Evolutionary conservation across 2,888 invertebrate genomes (phyloP), one percentile per base, ranked within the genome.

Genomic region (Strigamia transsilvanica): DNA sequence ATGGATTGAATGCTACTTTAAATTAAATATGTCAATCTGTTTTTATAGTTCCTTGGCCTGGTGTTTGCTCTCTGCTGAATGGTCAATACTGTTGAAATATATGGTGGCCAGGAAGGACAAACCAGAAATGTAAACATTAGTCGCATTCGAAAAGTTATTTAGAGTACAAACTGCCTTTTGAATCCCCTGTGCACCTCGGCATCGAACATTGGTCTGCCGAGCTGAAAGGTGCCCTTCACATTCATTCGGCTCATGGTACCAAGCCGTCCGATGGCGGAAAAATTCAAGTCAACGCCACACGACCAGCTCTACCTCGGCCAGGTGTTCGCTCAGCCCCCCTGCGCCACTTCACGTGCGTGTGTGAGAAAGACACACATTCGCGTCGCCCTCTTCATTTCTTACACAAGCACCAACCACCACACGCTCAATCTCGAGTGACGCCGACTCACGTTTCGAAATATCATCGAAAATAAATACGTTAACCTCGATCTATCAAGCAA

Each of bases 191-290:
- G 61, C 61, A 61, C 61, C 61, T 61, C 23, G 61, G 7, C 51
- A 3, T 51, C 12, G 51, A 51, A 51, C 12, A 51, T 0, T 18
- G 51, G 51, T 15, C 51, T n/a, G 51, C 51, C 61, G 23, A 21
- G 61, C 23, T 61, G 3, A 61, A 61, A 61, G 61, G 61, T 61
- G 61, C n/a, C 6, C 61, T 38, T 6, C 38, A 38, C 2, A n/a
- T 61, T 61, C 61, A 61, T 15, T 46, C 38, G 38, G 46, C 15
- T n/a, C 61, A 21, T 61, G 61, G 61, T 23, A 61, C 61, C 61
- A 61, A 61, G 61, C 61, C 18, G 61, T 61, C 61, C 23, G 61
- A 61, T 21, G 61, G 23, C 23, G 61, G 61, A 61, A 23, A 61
- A 61, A 61, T 61, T 18, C 9, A 23, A 9, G 61, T 61, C 61